Evolutionary conservation across 2,113 vertebrate genomes (phyloP), one percentile per base, ranked within the genome.

Genomic region (Podarcis muralis): DNA sequence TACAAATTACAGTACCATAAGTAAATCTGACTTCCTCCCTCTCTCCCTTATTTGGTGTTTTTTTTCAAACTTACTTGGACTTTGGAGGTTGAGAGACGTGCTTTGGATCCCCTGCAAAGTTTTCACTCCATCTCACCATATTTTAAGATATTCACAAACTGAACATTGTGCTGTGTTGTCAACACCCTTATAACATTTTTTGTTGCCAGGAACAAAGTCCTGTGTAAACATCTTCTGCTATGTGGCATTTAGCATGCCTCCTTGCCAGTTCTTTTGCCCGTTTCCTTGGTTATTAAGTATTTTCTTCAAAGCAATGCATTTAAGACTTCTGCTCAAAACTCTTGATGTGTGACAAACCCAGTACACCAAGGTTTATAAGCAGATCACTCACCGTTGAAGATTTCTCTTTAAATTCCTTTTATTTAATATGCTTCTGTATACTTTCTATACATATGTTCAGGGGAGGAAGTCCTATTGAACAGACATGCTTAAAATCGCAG

Each of bases 261-360:
- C 72, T 74, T 89, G 85, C n/a, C 92, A 90, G 87, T 57, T 1
- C 89, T 78, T 83, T 77, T 78, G 74, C 81, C 87, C 83, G 71
- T 84, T 87, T 20, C 92, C 62, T 30, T 15, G 89, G 5, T 22
- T 88, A 9, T 87, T 91, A 80, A 11, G 91, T 72, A 48, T 81
- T 43, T 40, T 80, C 11, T 90, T 90, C 68, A 35, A 90, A 90
- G 83, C 81, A 85, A 43, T 90, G 59, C 84, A 53, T 84, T 93
- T 59, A 6, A 57, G 20, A 90, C 76, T 92, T 90, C 12, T 75
- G 1, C 75, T 23, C n/a, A 83, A 87, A 68, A 27, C 87, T 22
- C 84, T 90, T 92, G 59, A 65, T 43, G 2, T 74, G 16, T 43
- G 80, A 89, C 80, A 85, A n/a, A 85, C 13, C 30, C 4, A 20